Percentiles rank a stretch among this genome's conserved stretches.
phyloP scores from a whole-genome alignment of 2,888 invertebrate genomes.

The Synanthedon formicaeformis region DNA sequence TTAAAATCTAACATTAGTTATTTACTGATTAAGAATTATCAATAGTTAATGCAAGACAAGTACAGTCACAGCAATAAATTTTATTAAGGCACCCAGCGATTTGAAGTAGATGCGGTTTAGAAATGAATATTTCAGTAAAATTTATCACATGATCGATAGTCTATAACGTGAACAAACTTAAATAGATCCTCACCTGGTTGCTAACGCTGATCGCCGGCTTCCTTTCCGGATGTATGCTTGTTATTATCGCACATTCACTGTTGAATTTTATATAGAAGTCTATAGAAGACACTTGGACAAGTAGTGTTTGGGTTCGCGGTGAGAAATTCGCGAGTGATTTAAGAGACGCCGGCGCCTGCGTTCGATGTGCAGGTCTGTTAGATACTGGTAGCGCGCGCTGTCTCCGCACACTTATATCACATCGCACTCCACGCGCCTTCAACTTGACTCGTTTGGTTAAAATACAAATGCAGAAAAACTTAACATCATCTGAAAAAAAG shows the following conservation, averaged over 20 bases:
- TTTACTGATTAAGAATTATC: too few species aligned
- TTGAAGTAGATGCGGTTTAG: neutral
- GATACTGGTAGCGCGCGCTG: constrained; percentile 60
- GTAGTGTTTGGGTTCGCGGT: constrained; percentile 20
- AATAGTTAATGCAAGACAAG: too few species aligned
- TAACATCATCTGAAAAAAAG: too few species aligned
- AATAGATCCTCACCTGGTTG: constrained; percentile 35
- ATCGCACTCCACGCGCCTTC: constrained; percentile 53
- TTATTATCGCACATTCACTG: constrained; percentile 52
- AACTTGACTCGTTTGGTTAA: constrained; percentile 46
- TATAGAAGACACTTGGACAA: constrained; percentile 7
- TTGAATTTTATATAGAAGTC: constrained; percentile 28
- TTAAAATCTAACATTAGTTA: too few species aligned
- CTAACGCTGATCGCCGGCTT: constrained; percentile 15
- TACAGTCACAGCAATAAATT: too few species aligned
- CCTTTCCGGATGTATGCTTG: constrained; percentile 24
- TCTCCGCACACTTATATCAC: constrained; percentile 55
- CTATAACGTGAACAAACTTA: neutral
- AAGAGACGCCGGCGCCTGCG: constrained; percentile 34
- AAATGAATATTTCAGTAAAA: constrained; percentile 1
- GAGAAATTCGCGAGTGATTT: constrained; percentile 15
- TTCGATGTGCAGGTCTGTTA: constrained; percentile 43
- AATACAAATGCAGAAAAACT: neutral
- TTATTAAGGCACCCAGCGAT: too few species aligned
- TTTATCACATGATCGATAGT: constrained; percentile 40